A percentile compares a stretch with the other conserved stretches of the same genome.
These are phyloP conservation scores for Notoglanidium macrostoma DNA, from an alignment of 2,797 vertebrate genomes.

Conservation along the genomic window DNA sequence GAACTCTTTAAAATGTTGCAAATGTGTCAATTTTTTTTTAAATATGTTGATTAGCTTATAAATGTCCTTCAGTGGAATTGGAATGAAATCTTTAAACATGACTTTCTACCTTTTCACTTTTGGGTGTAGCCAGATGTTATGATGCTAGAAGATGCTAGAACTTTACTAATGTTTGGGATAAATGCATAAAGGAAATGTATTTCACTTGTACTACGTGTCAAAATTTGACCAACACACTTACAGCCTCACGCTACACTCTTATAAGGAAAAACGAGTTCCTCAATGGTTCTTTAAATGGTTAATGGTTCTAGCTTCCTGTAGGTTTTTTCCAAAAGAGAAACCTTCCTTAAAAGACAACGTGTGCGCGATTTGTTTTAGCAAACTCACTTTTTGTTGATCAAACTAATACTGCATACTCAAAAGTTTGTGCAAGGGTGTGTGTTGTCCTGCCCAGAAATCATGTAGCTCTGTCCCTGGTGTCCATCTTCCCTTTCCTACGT, in stretches of 20 bases:
- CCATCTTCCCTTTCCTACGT: background rate
- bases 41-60: too few species aligned
- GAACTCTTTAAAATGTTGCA: too few species aligned
- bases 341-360: background rate
- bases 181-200: background rate
- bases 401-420: constrained; percentile 1
- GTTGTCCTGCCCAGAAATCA: constrained; percentile 14
- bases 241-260: background rate
- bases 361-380: background rate
- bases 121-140: background rate
- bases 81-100: too few species aligned
- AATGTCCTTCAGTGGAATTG: background rate
- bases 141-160: background rate
- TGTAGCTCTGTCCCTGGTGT: constrained; percentile 7
- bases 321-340: background rate
- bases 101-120: background rate
- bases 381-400: constrained; percentile 26
- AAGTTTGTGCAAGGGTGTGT: background rate
- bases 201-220: background rate
- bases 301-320: background rate
- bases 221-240: background rate
- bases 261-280: background rate
- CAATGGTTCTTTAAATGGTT: too few species aligned
- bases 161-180: background rate
- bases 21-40: too few species aligned